phyloP scores from a whole-genome alignment of 2,888 invertebrate genomes.

The Prenolepis imparis region DNA sequence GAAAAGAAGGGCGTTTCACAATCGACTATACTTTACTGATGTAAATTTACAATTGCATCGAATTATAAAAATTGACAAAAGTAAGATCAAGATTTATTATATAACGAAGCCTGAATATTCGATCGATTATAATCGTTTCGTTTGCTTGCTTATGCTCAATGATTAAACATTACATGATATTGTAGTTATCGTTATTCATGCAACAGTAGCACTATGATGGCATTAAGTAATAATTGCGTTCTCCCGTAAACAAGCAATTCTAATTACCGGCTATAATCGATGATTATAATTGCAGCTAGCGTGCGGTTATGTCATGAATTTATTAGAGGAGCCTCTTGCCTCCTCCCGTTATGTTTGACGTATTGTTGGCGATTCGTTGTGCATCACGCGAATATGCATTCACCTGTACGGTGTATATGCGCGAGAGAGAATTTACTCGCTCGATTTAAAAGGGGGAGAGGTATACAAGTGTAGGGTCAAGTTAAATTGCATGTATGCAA shows the following conservation, averaged over 20 bases:
- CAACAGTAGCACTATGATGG: constrained; percentile 12
- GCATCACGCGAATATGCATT: constrained; percentile 1
- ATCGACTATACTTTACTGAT: neutral
- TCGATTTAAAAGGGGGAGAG: neutral
- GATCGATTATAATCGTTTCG: neutral
- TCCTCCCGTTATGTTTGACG: constrained; percentile 17
- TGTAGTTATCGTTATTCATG: constrained; percentile 23
- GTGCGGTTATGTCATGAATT: constrained; percentile 41
- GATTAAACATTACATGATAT: neutral
- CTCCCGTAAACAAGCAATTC: constrained; percentile 39
- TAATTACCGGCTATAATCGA: constrained; percentile 48
- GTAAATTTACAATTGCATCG: neutral
- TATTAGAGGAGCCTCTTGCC: constrained; percentile 16
- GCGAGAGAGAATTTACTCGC: neutral
- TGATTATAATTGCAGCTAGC: constrained; percentile 45
- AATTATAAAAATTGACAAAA: neutral
- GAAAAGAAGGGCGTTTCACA: neutral
- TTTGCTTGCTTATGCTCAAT: neutral
- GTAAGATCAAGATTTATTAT: neutral
- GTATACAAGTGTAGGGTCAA: neutral
- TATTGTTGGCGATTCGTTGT: constrained; percentile 43
- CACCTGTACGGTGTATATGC: neutral
- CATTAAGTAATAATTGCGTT: constrained; percentile 48
- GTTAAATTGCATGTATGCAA: neutral
- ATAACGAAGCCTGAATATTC: neutral